Evolutionary conservation across 2,113 vertebrate species (phyloP).

Genomic region (Indicator maculatus): DNA sequence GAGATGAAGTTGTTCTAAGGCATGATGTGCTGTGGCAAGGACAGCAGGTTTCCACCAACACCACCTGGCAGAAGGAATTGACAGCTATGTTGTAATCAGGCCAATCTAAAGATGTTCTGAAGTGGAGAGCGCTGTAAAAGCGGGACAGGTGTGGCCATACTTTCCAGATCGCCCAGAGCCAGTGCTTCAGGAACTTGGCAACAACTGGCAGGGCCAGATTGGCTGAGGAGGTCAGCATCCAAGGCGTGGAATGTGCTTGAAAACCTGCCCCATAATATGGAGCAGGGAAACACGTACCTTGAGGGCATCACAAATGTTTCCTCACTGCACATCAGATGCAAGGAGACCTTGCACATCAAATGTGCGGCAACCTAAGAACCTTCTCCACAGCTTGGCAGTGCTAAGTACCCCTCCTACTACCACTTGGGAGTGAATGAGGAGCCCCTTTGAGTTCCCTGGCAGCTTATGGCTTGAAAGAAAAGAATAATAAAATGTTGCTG

Average conservation of each 20-base stretch:
- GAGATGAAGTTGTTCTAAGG: not conserved
- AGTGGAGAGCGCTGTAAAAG: not conserved
- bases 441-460: not conserved
- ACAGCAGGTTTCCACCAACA: slow-evolving; percentile 40
- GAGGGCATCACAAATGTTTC: not conserved
- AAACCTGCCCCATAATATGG: not conserved
- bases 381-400: not conserved
- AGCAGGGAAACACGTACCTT: not conserved
- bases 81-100: slow-evolving; percentile 31
- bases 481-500: not conserved
- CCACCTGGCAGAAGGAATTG: slow-evolving; percentile 40
- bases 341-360: not conserved
- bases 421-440: not conserved
- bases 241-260: not conserved
- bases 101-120: slow-evolving; percentile 29
- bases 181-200: slow-evolving; percentile 41
- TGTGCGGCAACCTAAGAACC: too few relatives aligned
- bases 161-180: not conserved
- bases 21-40: not conserved
- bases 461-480: not conserved
- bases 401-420: not conserved
- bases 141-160: slow-evolving; percentile 30
- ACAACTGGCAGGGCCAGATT: slow-evolving; percentile 2
- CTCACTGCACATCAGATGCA: not conserved
- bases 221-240: slow-evolving; percentile 34